Conservation (phyloP, 2,113 vertebrate species). For the Nycticebus coucang region DNA sequence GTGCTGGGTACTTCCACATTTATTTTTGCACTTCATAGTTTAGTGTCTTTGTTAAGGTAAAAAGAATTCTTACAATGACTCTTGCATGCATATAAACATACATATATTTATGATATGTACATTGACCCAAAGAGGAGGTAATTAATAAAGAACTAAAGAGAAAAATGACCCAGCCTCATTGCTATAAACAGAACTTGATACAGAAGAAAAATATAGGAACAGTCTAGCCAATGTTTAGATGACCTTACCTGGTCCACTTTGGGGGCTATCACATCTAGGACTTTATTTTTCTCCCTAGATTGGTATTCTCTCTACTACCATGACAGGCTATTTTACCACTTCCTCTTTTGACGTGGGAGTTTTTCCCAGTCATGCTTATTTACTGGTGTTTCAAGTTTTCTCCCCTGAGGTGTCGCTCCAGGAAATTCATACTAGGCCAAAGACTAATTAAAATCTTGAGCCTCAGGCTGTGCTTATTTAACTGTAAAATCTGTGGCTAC, state of each 20-base stretch:
- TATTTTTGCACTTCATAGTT: not conserved
- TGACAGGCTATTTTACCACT: not conserved
- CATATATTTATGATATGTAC: not conserved
- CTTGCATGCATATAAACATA: too few relatives aligned
- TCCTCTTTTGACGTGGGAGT: not conserved
- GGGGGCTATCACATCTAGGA: not conserved
- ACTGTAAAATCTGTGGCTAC: not conserved
- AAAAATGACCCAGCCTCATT: not conserved
- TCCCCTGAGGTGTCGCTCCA: not conserved
- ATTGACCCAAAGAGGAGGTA: conserved; percentile 24
- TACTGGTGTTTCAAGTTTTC: not conserved
- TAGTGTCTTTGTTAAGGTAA: conserved; percentile 6
- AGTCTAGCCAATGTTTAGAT: not conserved
- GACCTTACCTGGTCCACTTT: not conserved
- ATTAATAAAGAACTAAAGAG: not conserved
- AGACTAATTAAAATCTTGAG: not conserved
- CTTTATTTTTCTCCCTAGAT: not conserved
- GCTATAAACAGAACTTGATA: not conserved
- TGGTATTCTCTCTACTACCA: not conserved
- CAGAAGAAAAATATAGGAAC: not conserved
- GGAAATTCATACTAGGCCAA: not conserved
- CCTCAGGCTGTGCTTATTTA: not conserved
- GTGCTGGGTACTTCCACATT: not conserved
- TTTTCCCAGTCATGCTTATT: not conserved
- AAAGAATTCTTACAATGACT: not conserved